Evolutionary conservation across 2,888 invertebrate species (phyloP).

Genomic region (Rhagonycha fulva): DNA sequence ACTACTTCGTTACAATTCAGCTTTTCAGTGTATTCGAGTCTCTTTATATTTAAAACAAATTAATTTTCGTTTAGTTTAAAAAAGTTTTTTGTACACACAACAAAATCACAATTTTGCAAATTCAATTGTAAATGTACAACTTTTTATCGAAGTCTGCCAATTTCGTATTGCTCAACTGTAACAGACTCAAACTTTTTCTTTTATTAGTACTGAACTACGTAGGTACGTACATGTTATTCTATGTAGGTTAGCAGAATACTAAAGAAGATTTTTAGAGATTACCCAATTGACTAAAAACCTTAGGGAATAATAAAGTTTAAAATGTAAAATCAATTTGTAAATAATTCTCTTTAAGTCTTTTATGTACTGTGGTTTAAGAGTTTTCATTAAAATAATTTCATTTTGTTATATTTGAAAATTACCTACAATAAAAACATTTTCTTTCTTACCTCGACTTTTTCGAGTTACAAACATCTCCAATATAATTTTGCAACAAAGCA

Average conservation of each 20-base stretch:
- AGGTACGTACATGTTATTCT: not conserved
- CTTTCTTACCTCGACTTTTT: too few relatives aligned
- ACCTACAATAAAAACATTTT: too few relatives aligned
- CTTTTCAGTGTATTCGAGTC: not conserved
- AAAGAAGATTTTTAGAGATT: not conserved
- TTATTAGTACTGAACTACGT: not conserved
- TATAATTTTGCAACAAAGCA: too few relatives aligned
- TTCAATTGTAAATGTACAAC: not conserved
- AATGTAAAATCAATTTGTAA: not conserved
- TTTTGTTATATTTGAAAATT: not conserved
- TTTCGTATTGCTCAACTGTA: conserved; percentile 6
- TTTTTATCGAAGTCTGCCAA: conserved; percentile 1
- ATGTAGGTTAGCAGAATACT: not conserved
- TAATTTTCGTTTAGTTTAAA: not conserved
- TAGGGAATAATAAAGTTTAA: not conserved
- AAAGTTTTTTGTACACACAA: not conserved
- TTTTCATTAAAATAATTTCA: not conserved
- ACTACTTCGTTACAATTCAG: not conserved
- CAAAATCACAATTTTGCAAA: not conserved
- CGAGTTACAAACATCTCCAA: too few relatives aligned
- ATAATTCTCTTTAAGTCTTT: not conserved
- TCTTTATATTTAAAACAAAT: not conserved
- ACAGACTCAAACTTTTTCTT: not conserved
- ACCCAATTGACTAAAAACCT: conserved; percentile 1
- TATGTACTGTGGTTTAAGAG: not conserved